Evolutionary conservation across 2,113 vertebrate species (phyloP), one percentile per base, ranked within the genome.

Genomic region (Anoura caudifer): DNA sequence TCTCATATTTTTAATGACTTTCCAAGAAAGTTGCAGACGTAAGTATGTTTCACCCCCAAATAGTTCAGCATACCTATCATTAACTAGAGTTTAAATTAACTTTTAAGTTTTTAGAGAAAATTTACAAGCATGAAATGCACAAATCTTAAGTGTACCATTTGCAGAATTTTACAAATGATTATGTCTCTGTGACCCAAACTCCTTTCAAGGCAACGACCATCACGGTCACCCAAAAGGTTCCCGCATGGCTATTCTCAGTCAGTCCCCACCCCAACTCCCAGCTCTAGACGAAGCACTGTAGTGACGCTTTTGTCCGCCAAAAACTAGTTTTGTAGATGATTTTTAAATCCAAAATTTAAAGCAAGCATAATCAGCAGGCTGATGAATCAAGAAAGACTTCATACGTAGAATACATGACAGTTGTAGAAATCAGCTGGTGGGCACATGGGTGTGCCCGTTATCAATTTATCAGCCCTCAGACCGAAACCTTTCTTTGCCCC

Each of bases 301-400:
- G 13, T 56, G 31, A 61, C 26, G 41, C 38, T 85, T 69, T 77
- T 10, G 69, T 22, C 12, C 12, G 52, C 4, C 33, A 76, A 26
- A 83, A 28, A 81, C 38, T 59, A 84, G 41, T 47, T 82, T 75
- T 84, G 17, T 33, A 83, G 59, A 69, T 50, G 61, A 70, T 33
- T 90, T 77, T 85, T 72, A 65, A 82, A 38, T 31, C 72, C 73
- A 80, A 67, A 90, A 63, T 89, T 72, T 65, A 85, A 95, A 81
- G 65, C 36, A 47, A 69, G 24, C 76, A n/a, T 28, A 4, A 72
- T n/a, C 59, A 95, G 12, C 47, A 89, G 22, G 26, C 43, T 84
- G 56, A 59, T 59, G 56, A 59, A 59, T 59, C 24, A 59, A 59
- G 26, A 59, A 59, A 59, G 56, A 59, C 56, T 59, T 59, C 56